phyloP scores from a whole-genome alignment of 2,888 invertebrate species.

The Zonitis immaculata region DNA sequence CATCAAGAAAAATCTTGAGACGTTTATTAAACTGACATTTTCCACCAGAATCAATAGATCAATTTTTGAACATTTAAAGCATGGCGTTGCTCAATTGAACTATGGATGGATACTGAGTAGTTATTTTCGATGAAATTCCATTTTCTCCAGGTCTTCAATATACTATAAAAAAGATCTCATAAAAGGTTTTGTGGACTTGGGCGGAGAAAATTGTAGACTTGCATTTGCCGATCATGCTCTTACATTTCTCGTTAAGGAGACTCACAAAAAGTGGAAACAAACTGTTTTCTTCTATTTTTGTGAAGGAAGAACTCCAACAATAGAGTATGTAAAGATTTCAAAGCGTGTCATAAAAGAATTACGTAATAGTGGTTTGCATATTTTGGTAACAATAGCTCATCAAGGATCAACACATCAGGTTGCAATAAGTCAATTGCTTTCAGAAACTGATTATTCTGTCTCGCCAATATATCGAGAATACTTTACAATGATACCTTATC shows the following conservation, averaged over 20 bases:
- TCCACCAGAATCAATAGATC: too few relatives aligned
- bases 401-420: constrained; percentile 30
- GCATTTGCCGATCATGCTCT: constrained; percentile 30
- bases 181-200: constrained; percentile 22
- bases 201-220: constrained; percentile 5
- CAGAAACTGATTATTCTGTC: constrained; percentile 18
- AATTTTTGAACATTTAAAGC: too few relatives aligned
- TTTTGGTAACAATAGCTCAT: constrained; percentile 33
- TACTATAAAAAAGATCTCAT: constrained; percentile 16
- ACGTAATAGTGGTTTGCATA: constrained; percentile 21
- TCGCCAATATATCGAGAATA: constrained; percentile 8
- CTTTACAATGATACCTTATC: constrained; percentile 18
- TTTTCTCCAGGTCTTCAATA: constrained; percentile 17
- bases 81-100: too few relatives aligned
- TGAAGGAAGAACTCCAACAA: constrained; percentile 16
- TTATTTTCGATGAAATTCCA: constrained; percentile 28
- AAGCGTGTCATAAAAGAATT: constrained; percentile 20
- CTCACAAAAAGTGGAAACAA: constrained; percentile 29
- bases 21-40: too few relatives aligned
- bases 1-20: too few relatives aligned
- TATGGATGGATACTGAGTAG: constrained; percentile 17
- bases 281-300: constrained; percentile 25
- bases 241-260: constrained; percentile 28
- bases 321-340: constrained; percentile 16
- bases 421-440: constrained; percentile 23